Conservation (phyloP, 2,113 vertebrate genomes). For the Zapus hudsonius region DNA sequence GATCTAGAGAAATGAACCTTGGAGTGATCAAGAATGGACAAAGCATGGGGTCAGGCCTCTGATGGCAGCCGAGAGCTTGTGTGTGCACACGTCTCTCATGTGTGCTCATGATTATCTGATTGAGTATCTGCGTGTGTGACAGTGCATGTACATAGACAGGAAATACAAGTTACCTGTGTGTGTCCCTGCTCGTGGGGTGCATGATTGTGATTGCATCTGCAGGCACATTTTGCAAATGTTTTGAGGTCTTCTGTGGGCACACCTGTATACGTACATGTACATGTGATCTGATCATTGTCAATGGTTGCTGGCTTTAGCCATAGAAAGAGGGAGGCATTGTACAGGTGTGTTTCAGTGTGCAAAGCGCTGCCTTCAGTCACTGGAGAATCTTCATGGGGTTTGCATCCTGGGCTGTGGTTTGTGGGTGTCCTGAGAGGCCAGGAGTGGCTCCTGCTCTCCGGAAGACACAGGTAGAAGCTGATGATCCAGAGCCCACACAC, state of each 20-base stretch:
- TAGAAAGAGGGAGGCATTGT: no score
- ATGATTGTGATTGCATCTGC: not conserved
- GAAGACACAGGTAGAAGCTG: not conserved
- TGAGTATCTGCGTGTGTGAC: no score
- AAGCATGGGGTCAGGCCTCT: no score
- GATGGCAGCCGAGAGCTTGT: no score
- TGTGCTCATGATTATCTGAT: not conserved
- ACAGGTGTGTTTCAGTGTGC: not conserved
- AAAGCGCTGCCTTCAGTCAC: fast-evolving
- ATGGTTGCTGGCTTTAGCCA: fast-evolving
- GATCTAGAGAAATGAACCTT: not conserved
- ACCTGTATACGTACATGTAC: fast-evolving
- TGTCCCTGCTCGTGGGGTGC: not conserved
- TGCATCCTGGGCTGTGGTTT: not conserved
- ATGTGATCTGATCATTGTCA: fast-evolving
- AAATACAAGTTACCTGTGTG: not conserved
- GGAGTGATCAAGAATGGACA: no score
- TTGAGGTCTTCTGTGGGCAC: not conserved
- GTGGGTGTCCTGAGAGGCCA: fast-evolving
- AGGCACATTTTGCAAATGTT: not conserved
- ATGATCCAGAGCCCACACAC: no score
- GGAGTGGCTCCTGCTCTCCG: fast-evolving
- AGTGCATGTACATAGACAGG: not conserved
- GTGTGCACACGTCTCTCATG: no score
- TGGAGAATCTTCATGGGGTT: fast-evolving